Evolutionary conservation across 2,113 vertebrate species (phyloP), one percentile per base, ranked within the genome.

Genomic region (Acanthisitta chloris): DNA sequence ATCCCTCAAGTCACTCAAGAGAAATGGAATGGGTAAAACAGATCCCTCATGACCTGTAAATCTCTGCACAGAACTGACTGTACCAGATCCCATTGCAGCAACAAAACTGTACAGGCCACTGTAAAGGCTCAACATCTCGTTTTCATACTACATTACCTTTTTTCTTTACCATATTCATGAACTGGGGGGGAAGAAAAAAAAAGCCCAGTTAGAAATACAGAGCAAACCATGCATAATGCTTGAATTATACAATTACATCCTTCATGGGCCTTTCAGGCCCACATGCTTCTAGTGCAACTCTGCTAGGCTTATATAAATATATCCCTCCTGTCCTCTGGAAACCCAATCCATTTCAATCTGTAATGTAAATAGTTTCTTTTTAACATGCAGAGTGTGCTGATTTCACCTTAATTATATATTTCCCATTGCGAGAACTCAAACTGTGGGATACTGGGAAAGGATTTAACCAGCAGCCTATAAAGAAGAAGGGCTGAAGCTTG

Each of bases 341-440:
- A 96, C 55, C 10, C 25, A 95, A 90, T 78, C 67, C 80, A 55
- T 55, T 94, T 82, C 85, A 96, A 81, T 73, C 65, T 93, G 43
- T 45, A 96, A 86, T 72, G 36, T 86, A 93, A 95, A 96, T 81
- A 94, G 59, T 64, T 96, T 93, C 76, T 95, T 92, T 95, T 93
- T 86, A 95, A 90, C 82, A 49, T 21, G 0, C 48, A 83, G 76
- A 72, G 42, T 94, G 88, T 81, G 76, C 77, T 95, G 94, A 96
- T 94, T 96, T 94, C 86, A 95, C 88, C 96, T 93, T 94, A 92
- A 95, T 97, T 96, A 90, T 95, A 67, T 90, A 92, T 90, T 96
- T 96, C 94, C 92, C 88, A 81, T 81, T 92, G 79, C 5, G 0
- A 88, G 86, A 93, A 86, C 61, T 78, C 7, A 6, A 67, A 81